Evolutionary conservation across 2,888 invertebrate species (phyloP).

Genomic region (Labia minor): DNA sequence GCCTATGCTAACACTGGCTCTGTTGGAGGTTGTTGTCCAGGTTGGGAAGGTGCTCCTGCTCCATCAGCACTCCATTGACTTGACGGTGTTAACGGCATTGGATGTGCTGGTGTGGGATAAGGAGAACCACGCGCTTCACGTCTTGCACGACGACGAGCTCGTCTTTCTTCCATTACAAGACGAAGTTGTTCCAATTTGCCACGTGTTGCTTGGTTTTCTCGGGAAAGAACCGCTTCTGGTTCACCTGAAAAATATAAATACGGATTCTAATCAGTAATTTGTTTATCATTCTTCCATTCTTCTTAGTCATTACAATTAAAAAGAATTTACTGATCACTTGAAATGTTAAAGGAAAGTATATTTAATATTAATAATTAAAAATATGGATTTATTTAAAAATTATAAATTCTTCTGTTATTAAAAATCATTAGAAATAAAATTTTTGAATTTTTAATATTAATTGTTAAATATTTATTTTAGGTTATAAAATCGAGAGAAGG

Average conservation of each 20-base stretch:
- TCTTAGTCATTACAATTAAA: no score
- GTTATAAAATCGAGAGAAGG: no score
- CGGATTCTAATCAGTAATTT: background rate
- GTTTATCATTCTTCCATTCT: no score
- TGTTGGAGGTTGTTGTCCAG: slow-evolving; percentile 17
- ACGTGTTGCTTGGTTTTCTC: slow-evolving; percentile 67
- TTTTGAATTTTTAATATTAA: no score
- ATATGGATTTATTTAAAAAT: no score
- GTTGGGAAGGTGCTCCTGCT: background rate
- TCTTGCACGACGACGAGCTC: slow-evolving; percentile 52
- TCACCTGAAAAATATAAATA: slow-evolving; percentile 21
- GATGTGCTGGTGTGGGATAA: slow-evolving; percentile 28
- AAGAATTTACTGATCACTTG: no score
- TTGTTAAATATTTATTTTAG: no score
- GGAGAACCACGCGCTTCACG: slow-evolving; percentile 48
- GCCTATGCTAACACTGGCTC: slow-evolving; percentile 18
- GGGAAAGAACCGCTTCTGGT: slow-evolving; percentile 44
- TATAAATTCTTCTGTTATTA: no score
- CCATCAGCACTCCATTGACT: slow-evolving; percentile 24
- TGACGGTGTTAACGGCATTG: background rate
- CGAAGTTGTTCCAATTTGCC: slow-evolving; percentile 79
- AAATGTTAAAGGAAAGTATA: no score
- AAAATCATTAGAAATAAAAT: no score
- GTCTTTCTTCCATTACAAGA: slow-evolving; percentile 80
- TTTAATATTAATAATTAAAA: no score